Percentiles rank a stretch among this genome's conserved stretches.
Evolutionary conservation across 1,140 invertebrate species (phyloP).

Genomic region (Pseudomyrmex concolor): DNA sequence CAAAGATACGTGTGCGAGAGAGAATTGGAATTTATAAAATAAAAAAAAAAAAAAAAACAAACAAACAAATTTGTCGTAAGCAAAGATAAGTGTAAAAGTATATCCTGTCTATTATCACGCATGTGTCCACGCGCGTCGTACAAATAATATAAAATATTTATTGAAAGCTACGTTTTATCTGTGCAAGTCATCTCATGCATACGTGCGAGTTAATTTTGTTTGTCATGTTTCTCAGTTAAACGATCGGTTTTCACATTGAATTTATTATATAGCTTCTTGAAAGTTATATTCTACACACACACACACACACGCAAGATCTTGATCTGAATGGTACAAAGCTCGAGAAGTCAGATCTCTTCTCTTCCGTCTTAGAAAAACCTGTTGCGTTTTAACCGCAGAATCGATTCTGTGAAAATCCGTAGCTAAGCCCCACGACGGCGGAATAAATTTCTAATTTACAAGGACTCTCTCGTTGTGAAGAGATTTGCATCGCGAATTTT

Average conservation of each 20-base stretch:
- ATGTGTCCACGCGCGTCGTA: neutral
- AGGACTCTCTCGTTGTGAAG: neutral
- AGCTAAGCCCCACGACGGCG: neutral
- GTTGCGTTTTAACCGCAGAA: constrained; percentile 68
- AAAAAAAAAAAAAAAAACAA: too few species aligned
- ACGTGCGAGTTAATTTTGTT: constrained; percentile 11
- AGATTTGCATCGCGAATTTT: neutral
- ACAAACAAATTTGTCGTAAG: neutral
- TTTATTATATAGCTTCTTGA: too few species aligned
- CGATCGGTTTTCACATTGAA: too few species aligned
- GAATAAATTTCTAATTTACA: constrained; percentile 33
- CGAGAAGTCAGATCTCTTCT: constrained; percentile 49
- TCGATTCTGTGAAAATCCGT: constrained; percentile 68
- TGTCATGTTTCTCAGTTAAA: too few species aligned
- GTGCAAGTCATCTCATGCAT: too few species aligned
- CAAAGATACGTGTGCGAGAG: too few species aligned
- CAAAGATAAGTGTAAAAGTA: neutral
- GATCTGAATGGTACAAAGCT: constrained; percentile 57
- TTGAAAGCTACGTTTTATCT: too few species aligned
- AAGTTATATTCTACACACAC: too few species aligned
- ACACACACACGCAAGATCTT: constrained; percentile 26
- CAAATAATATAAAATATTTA: too few species aligned
- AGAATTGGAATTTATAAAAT: neutral
- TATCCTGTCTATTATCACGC: neutral
- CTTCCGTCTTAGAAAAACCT: constrained; percentile 67